These are phyloP conservation scores for Yponomeuta plumbellus DNA, from an alignment of 2,888 invertebrate species.

Conservation along the genomic window DNA sequence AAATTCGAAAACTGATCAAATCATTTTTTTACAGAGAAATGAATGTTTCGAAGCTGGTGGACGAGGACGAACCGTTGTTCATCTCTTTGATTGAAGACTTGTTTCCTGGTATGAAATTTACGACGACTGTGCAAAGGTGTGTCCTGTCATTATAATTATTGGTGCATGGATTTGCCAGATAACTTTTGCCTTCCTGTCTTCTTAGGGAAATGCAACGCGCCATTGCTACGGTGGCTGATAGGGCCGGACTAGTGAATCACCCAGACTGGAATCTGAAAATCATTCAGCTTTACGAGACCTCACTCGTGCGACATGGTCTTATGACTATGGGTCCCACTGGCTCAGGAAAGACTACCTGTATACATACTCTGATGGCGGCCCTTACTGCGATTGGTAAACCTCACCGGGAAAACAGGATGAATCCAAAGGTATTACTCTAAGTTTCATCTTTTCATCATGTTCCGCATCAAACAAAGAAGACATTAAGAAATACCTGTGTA, in stretches of 20 bases:
- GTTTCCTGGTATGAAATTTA: constrained; percentile 90
- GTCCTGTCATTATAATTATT: background rate
- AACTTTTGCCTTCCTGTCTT: background rate
- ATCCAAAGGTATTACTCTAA: constrained; percentile 81
- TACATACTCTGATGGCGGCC: constrained; percentile 85
- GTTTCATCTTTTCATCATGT: background rate
- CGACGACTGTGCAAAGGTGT: constrained; percentile 74
- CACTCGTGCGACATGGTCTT: constrained; percentile 89
- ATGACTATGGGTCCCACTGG: constrained; percentile 95
- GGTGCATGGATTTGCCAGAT: background rate
- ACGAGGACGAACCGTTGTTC: constrained; percentile 93
- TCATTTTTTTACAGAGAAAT: constrained; percentile 80
- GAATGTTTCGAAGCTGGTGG: constrained; percentile 95
- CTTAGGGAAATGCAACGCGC: constrained; percentile 85
- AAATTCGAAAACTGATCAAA: background rate
- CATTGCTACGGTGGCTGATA: constrained; percentile 78
- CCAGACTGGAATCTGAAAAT: constrained; percentile 92
- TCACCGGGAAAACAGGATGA: constrained; percentile 92
- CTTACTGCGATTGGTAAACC: constrained; percentile 86
- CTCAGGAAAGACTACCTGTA: constrained; percentile 90
- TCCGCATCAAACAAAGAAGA: background rate
- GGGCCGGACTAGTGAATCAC: constrained; percentile 84
- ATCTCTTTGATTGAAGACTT: constrained; percentile 91
- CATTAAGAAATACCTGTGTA: too few species aligned
- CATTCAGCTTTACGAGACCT: constrained; percentile 90